Base-by-base conservation (phyloP, 2,113 vertebrate species). In the Myocastor coypus region DNA sequence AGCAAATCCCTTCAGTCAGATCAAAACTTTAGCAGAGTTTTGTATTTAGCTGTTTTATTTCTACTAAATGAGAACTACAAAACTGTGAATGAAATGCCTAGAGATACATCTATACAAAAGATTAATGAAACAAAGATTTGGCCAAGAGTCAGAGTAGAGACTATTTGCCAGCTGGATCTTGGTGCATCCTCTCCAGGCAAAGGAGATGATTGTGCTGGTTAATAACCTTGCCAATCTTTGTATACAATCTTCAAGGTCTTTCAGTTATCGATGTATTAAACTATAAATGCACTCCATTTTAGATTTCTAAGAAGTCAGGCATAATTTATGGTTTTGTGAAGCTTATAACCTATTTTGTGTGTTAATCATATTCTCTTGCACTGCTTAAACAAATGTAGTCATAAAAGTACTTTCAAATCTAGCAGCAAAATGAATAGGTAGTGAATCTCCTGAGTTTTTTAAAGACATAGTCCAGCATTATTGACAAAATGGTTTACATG, bases 1-100 rank as follows among this genome's bases (percentile, higher is more conserved):
- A 92, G 52, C 59, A 85, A 89, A 10, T 69, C 69, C 40, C 52
- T 94, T 71, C 11, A 20, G 75, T 93, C 34, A 81, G 46, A 80
- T 22, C 63, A 46, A 32, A 78, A 82, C 50, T 95, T 91, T 61
- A 46, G 55, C 63, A 63, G 46, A 80, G 28, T 66, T 94, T 87
- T 78, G 19, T 46, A 82, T 34, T 68, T 77, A 89, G 57, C 30
- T 32, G 22, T 42, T 92, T 92, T 32, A 50, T 95, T 94, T 57
- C 69, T 77, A n/a, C 32, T 75, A 34, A 68, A 12, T 52, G 46
- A 89, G 34, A 83, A 40, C 34, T 73, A 46, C 28, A 40, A 91
- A 92, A 50, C 11, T 19, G 52, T 93, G 61, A 87, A 68, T 80
- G 14, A 81, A 50, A 37, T 71, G 20, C 26, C 28, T 63, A 24